Conservation (phyloP, 2,113 vertebrate genomes). For the Ivindomyrus marchei region DNA sequence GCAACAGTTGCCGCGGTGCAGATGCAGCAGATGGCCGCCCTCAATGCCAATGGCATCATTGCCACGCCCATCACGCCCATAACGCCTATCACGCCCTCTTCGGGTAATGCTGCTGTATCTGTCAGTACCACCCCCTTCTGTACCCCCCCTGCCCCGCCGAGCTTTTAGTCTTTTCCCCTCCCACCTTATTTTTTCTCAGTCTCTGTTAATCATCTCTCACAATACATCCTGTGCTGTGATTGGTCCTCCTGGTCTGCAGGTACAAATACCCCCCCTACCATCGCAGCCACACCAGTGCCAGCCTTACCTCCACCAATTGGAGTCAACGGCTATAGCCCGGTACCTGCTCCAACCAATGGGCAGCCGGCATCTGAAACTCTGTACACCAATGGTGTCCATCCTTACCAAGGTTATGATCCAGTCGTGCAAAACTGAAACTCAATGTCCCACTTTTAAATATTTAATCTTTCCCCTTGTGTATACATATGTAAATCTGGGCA, state of each 20-base stretch:
- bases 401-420: slow-evolving; percentile 68
- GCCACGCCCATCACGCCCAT: slow-evolving; percentile 69
- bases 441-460: neutral
- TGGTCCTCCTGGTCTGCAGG: slow-evolving; percentile 49
- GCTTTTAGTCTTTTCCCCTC: slow-evolving; percentile 16
- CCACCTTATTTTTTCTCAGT: neutral
- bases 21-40: slow-evolving; percentile 86
- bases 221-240: slow-evolving; percentile 18
- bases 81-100: slow-evolving; percentile 77
- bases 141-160: neutral
- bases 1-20: slow-evolving; percentile 83
- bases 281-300: slow-evolving; percentile 76
- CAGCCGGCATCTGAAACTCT: slow-evolving; percentile 74
- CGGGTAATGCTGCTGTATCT: slow-evolving; percentile 50
- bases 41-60: slow-evolving; percentile 82
- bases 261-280: slow-evolving; percentile 79
- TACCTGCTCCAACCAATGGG: slow-evolving; percentile 68
- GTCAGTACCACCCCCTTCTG: slow-evolving; percentile 2
- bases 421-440: neutral
- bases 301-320: slow-evolving; percentile 73
- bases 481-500: neutral
- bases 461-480: neutral
- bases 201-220: slow-evolving; percentile 1
- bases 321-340: slow-evolving; percentile 72
- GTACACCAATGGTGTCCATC: slow-evolving; percentile 78